Conservation (phyloP, 2,797 vertebrate genomes). For the Brachyrhaphis roseni region DNA sequence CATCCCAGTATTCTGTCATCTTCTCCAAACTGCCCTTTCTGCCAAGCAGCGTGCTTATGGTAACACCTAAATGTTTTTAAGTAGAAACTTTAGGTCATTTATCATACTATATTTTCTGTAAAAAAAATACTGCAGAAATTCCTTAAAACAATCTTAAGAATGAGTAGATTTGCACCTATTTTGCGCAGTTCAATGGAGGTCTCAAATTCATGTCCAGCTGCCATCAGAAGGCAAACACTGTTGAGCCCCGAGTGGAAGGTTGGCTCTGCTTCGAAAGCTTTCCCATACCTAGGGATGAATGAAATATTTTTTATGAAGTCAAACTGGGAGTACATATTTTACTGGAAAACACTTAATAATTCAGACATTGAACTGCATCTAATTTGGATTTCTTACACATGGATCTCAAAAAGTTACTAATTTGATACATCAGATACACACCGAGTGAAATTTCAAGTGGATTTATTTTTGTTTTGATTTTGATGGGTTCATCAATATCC, state of each 20-base stretch:
- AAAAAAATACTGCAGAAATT: background rate
- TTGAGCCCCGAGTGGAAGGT: conserved; percentile 91
- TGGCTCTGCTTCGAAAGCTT: conserved; percentile 88
- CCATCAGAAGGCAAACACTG: conserved; percentile 86
- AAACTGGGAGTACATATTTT: background rate
- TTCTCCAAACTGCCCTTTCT: conserved; percentile 89
- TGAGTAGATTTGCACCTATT: conserved; percentile 78
- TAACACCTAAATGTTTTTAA: conserved; percentile 81
- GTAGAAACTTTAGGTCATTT: background rate
- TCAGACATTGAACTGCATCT: background rate
- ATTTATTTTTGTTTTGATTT: background rate
- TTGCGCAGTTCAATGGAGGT: conserved; percentile 87
- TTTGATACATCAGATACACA: background rate
- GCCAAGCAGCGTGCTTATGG: conserved; percentile 87
- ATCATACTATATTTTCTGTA: background rate
- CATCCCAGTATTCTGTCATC: conserved; percentile 93
- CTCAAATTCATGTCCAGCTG: conserved; percentile 86
- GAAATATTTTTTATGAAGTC: background rate
- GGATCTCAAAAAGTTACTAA: background rate
- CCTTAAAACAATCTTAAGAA: background rate
- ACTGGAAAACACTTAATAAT: background rate
- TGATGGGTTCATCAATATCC: background rate
- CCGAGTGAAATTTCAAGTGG: background rate
- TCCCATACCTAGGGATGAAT: conserved; percentile 84
- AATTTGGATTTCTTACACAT: background rate